Evolutionary conservation across 2,888 invertebrate genomes (phyloP).

Genomic region (Tricholauxania praeusta): DNA sequence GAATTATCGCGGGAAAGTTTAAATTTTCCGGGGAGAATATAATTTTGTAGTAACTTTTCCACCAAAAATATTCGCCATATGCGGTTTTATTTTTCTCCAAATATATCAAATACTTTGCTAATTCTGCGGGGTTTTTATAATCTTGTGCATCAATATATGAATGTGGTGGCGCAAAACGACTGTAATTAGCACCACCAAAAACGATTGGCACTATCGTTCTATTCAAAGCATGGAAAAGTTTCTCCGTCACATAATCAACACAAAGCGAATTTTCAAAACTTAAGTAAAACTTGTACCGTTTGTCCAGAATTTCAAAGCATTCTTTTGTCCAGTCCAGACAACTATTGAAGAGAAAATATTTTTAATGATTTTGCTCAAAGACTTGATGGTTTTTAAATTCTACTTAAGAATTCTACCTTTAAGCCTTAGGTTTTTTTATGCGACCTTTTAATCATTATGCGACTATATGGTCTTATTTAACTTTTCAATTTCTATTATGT

Average conservation of each 20-base stretch:
- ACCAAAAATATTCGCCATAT: slow-evolving; percentile 73
- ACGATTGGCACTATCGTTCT: slow-evolving; percentile 71
- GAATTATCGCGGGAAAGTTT: too few relatives aligned
- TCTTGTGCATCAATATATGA: slow-evolving; percentile 74
- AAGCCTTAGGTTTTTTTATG: too few relatives aligned
- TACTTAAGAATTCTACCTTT: too few relatives aligned
- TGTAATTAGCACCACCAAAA: slow-evolving; percentile 74
- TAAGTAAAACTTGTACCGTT: slow-evolving; percentile 75
- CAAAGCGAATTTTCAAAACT: slow-evolving; percentile 76
- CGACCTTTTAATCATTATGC: too few relatives aligned
- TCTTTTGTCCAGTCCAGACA: not conserved
- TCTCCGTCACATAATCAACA: slow-evolving; percentile 75
- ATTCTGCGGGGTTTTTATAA: slow-evolving; percentile 70
- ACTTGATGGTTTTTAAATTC: too few relatives aligned
- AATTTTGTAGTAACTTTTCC: slow-evolving; percentile 69
- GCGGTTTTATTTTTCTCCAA: slow-evolving; percentile 65
- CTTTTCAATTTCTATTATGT: too few relatives aligned
- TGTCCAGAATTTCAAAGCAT: slow-evolving; percentile 57
- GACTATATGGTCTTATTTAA: too few relatives aligned
- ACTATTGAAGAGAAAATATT: too few relatives aligned
- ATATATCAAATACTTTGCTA: slow-evolving; percentile 70
- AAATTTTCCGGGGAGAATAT: too few relatives aligned
- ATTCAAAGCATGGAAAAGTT: slow-evolving; percentile 55
- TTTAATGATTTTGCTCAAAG: too few relatives aligned
- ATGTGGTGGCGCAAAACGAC: slow-evolving; percentile 69